These are phyloP conservation scores for Corythucha ciliata DNA, from an alignment of 2,888 invertebrate species.

Conservation along the genomic window DNA sequence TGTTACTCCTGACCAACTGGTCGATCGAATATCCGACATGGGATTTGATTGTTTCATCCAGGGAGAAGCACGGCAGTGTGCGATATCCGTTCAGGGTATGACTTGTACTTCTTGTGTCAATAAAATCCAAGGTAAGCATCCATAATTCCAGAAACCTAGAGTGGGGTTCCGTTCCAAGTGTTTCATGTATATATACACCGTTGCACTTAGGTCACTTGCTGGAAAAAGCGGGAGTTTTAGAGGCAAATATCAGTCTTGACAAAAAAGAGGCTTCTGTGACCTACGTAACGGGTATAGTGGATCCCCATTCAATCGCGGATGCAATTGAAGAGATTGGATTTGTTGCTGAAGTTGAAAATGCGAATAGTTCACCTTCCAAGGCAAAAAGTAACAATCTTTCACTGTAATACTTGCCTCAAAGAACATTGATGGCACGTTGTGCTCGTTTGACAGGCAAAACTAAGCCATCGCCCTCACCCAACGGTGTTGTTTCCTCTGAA, in stretches of 20 bases:
- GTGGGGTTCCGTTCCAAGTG: background rate
- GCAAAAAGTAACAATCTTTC: too few relatives aligned
- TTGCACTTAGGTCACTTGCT: slow-evolving; percentile 49
- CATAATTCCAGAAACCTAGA: background rate
- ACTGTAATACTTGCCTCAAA: too few relatives aligned
- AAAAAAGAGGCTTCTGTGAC: slow-evolving; percentile 56
- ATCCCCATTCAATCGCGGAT: slow-evolving; percentile 53
- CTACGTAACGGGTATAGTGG: slow-evolving; percentile 46
- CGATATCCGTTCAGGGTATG: slow-evolving; percentile 24
- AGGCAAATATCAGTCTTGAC: slow-evolving; percentile 53
- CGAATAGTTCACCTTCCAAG: too few relatives aligned
- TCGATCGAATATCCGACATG: background rate
- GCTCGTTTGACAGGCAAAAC: too few relatives aligned
- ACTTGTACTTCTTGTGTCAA: slow-evolving; percentile 85
- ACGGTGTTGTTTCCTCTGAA: too few relatives aligned
- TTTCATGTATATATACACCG: background rate
- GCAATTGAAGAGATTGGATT: slow-evolving; percentile 74
- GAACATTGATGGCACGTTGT: too few relatives aligned
- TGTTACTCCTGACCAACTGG: background rate
- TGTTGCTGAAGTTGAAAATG: slow-evolving; percentile 48
- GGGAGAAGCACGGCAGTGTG: slow-evolving; percentile 1
- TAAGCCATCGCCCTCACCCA: too few relatives aligned
- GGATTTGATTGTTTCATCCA: background rate
- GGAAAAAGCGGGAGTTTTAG: slow-evolving; percentile 52
- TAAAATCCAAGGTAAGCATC: slow-evolving; percentile 61